Evolutionary conservation across 2,113 vertebrate genomes (phyloP), one percentile per base, ranked within the genome.

Genomic region (Tringa solitaria): DNA sequence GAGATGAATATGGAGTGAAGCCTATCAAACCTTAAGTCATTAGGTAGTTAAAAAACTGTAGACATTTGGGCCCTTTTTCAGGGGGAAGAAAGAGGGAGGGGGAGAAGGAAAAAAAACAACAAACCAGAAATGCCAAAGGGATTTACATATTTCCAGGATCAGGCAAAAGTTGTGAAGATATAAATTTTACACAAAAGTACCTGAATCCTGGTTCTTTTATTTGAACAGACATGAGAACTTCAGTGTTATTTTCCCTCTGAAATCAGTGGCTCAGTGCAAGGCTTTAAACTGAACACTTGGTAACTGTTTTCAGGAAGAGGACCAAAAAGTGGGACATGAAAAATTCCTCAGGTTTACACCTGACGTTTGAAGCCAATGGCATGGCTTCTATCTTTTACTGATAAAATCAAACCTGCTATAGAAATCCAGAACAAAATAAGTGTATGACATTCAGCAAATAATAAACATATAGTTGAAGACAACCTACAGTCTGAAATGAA

Each of bases 41-140:
- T 41, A 11, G 1, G 16, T 30, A 60, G 14, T 26, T 70, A 65
- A 77, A 72, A 85, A 43, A 3, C 18, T 16, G 21, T 35, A 76
- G 35, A 41, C 0, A 22, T 39, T 45, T 56, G 20, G 8, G 23
- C 9, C 3, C 10, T n/a, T 60, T 70, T 77, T 14, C 3, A 4
- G 21, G 21, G 41, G 12, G 4, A 14, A 8, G 4, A 32, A 1
- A 33, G 8, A 4, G 11, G 7, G 2, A 5, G 12, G 6, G 2
- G 6, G 8, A 27, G 2, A 6, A 3, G 43, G 1, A 2, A 21
- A 35, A 56, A 56, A 4, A 54, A 46, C 19, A 10, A 3, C 14
- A 32, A 28, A 32, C 6, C 23, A 50, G 26, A 59, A 27, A 1
- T 21, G 5, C 8, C 9, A 41, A 84, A 60, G 9, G 9, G 10